These are phyloP conservation scores for Grallaria varia DNA, from an alignment of 2,113 vertebrate species.

Conservation along the genomic window DNA sequence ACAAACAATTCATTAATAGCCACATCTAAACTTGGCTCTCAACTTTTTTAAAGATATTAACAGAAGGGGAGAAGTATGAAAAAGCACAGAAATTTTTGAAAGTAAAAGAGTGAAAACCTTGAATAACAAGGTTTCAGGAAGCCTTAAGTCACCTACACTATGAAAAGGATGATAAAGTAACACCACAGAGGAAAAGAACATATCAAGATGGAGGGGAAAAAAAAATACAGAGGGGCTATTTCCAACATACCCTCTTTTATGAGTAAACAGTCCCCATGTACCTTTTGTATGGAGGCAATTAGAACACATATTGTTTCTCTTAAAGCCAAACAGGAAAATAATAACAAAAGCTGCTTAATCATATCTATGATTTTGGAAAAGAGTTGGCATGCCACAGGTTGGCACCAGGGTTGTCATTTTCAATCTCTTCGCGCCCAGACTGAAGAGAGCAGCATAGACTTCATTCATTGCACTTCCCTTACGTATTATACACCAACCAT, in stretches of 20 bases:
- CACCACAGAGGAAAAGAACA: neutral
- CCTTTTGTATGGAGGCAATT: neutral
- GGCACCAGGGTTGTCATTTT: neutral
- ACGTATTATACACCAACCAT: neutral
- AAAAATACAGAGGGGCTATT: neutral
- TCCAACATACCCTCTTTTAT: neutral
- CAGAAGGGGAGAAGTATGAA: neutral
- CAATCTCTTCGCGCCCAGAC: neutral
- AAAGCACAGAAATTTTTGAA: neutral
- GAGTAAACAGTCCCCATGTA: neutral
- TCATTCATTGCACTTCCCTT: neutral
- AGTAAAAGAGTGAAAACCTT: neutral
- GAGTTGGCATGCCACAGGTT: fast-evolving
- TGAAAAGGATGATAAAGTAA: neutral
- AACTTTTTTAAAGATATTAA: neutral
- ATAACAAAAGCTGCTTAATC: neutral
- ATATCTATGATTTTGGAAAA: neutral
- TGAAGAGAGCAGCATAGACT: neutral
- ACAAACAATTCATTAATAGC: neutral
- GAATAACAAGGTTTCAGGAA: neutral
- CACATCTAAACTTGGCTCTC: neutral
- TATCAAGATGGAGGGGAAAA: fast-evolving
- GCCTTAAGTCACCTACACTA: neutral
- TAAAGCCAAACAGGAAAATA: neutral
- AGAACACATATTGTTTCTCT: neutral